phyloP scores from a whole-genome alignment of 2,888 invertebrate species.

The Aporophyla nigra region DNA sequence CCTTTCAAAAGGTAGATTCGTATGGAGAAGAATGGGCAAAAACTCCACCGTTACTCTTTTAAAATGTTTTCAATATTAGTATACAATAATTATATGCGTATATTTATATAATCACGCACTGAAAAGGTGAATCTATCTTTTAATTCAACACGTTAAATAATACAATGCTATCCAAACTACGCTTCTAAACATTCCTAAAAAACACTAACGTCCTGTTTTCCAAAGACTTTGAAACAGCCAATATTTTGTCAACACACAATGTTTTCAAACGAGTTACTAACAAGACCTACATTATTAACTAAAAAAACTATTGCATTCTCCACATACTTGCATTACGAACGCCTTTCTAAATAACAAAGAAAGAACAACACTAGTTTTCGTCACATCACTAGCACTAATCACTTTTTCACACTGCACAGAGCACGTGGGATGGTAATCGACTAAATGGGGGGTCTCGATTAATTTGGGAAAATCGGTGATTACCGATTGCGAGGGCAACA shows the following conservation, averaged over 20 bases:
- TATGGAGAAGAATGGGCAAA: too few relatives aligned
- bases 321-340: conserved; percentile 65
- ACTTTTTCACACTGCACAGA: conserved; percentile 45
- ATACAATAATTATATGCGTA: too few relatives aligned
- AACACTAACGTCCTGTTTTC: neutral
- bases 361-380: conserved; percentile 32
- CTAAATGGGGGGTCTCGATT: conserved; percentile 5
- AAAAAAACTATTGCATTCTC: conserved; percentile 50
- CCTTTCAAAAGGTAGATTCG: too few relatives aligned
- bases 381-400: conserved; percentile 61
- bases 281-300: conserved; percentile 64
- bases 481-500: conserved; percentile 14
- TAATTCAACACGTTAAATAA: neutral
- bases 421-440: conserved; percentile 26
- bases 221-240: neutral
- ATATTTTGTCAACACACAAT: conserved; percentile 58
- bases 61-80: too few relatives aligned
- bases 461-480: conserved; percentile 28
- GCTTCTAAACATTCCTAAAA: neutral
- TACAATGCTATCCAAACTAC: neutral
- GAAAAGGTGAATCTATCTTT: neutral
- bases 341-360: conserved; percentile 46
- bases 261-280: conserved; percentile 20
- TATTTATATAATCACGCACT: too few relatives aligned
- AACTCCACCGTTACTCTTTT: too few relatives aligned